These are phyloP conservation scores for Belonocnema kinseyi DNA, from an alignment of 1,140 invertebrate species.

Conservation along the genomic window DNA sequence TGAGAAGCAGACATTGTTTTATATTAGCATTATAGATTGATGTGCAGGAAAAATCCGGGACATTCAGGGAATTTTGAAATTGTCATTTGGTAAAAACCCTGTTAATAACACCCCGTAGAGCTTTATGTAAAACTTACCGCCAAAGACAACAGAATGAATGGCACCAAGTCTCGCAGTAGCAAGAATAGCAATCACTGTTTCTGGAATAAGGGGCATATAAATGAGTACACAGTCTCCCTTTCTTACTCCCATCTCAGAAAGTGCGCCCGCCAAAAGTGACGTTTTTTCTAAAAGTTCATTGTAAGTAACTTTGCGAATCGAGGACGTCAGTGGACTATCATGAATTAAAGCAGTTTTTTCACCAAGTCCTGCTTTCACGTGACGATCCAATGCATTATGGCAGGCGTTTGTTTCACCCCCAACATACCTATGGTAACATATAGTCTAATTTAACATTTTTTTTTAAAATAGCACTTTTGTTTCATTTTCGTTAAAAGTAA, in stretches of 20 bases:
- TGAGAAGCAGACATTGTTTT: too few species aligned
- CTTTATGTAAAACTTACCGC: conserved; percentile 77
- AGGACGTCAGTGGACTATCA: conserved; percentile 90
- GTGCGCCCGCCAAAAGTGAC: conserved; percentile 84
- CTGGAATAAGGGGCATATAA: conserved; percentile 94
- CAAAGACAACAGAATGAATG: conserved; percentile 92
- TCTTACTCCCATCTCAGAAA: conserved; percentile 83
- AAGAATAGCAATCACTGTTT: conserved; percentile 90
- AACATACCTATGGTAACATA: conserved; percentile 80
- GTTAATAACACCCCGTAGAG: too few species aligned
- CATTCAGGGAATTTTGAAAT: too few species aligned
- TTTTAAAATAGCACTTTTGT: neutral
- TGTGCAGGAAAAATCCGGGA: too few species aligned
- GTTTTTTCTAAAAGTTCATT: conserved; percentile 87
- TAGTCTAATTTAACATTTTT: conserved; percentile 7
- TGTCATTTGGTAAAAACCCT: too few species aligned
- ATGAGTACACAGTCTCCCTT: conserved; percentile 89
- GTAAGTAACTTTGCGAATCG: conserved; percentile 87
- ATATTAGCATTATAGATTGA: too few species aligned
- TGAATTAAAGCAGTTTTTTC: conserved; percentile 89
- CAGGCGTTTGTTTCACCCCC: conserved; percentile 94
- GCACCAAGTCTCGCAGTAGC: conserved; percentile 89
- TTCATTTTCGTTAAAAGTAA: conserved; percentile 12
- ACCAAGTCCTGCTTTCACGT: conserved; percentile 87
- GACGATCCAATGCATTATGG: conserved; percentile 94